phyloP scores from a whole-genome alignment of 2,888 invertebrate genomes.

The Campopleginae sp. region DNA sequence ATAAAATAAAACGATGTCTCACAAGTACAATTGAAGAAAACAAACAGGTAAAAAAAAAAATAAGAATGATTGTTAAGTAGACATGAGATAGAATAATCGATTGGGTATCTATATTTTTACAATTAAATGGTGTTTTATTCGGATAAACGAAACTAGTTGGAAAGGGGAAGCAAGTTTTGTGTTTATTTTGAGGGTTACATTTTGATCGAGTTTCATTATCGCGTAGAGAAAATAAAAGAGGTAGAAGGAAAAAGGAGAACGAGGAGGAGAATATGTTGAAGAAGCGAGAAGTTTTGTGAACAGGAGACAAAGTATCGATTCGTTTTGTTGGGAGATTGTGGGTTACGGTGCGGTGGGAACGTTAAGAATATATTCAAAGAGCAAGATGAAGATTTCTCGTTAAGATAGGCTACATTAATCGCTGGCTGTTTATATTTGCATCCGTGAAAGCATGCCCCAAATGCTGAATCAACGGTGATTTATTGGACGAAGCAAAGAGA shows the following conservation, averaged over 20 bases:
- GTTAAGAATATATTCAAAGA: conserved; percentile 6
- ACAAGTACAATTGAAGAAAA: neutral
- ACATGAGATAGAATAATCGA: conserved; percentile 10
- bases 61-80: conserved; percentile 28
- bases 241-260: neutral
- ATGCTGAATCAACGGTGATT: conserved; percentile 41
- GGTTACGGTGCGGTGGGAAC: neutral
- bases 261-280: neutral
- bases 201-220: conserved; percentile 22
- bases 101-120: conserved; percentile 36
- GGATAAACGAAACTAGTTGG: neutral
- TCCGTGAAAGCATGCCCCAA: conserved; percentile 12
- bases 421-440: conserved; percentile 21
- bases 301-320: conserved; percentile 37
- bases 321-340: conserved; percentile 22
- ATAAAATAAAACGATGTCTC: conserved; percentile 21
- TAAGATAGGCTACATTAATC: conserved; percentile 34
- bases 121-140: conserved; percentile 28
- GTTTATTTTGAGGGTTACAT: conserved; percentile 18
- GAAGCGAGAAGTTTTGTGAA: conserved; percentile 13
- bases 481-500: neutral
- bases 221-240: neutral
- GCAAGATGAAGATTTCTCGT: conserved; percentile 44
- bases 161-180: neutral
- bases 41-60: neutral